Percentiles rank a stretch among this genome's conserved stretches.
Conservation (phyloP, 2,888 invertebrate genomes). For the Julus scanicus region DNA sequence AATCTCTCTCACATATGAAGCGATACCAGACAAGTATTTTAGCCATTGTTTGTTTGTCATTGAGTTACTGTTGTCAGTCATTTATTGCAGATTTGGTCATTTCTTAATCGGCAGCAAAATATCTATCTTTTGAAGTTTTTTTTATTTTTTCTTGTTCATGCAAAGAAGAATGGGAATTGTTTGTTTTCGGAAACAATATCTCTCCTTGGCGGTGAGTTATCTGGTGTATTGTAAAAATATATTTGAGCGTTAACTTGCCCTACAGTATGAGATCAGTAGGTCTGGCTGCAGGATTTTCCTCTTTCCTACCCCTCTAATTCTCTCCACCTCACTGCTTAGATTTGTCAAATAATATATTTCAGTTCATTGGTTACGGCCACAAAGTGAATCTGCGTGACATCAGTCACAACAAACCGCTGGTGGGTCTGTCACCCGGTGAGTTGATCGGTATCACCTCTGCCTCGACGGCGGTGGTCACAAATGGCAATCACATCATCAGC, state of each 20-base stretch:
- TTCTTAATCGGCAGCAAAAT: conserved; percentile 37
- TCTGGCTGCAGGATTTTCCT: conserved; percentile 22
- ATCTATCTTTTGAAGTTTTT: conserved; percentile 52
- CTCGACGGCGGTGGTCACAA: conserved; percentile 25
- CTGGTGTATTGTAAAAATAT: conserved; percentile 49
- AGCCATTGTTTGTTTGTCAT: not conserved
- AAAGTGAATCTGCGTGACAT: conserved; percentile 56
- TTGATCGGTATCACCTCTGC: conserved; percentile 35
- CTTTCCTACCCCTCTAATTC: conserved; percentile 25
- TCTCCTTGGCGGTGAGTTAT: conserved; percentile 54
- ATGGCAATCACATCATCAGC: conserved; percentile 47
- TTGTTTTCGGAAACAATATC: conserved; percentile 52
- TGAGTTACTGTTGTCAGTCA: not conserved
- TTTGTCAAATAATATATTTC: conserved; percentile 43
- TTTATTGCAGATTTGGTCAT: not conserved
- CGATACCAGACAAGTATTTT: not conserved
- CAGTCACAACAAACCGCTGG: conserved; percentile 49
- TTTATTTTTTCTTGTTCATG: conserved; percentile 54
- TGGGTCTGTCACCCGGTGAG: not conserved
- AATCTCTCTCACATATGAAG: not conserved
- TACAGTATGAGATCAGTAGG: conserved; percentile 49
- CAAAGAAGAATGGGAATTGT: conserved; percentile 54
- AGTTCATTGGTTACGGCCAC: conserved; percentile 59
- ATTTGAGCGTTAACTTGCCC: conserved; percentile 51
- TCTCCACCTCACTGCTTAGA: conserved; percentile 11